Evolutionary conservation across 2,797 vertebrate species (phyloP), one percentile per base, ranked within the genome.

Genomic region (Microctenopoma lineatum): DNA sequence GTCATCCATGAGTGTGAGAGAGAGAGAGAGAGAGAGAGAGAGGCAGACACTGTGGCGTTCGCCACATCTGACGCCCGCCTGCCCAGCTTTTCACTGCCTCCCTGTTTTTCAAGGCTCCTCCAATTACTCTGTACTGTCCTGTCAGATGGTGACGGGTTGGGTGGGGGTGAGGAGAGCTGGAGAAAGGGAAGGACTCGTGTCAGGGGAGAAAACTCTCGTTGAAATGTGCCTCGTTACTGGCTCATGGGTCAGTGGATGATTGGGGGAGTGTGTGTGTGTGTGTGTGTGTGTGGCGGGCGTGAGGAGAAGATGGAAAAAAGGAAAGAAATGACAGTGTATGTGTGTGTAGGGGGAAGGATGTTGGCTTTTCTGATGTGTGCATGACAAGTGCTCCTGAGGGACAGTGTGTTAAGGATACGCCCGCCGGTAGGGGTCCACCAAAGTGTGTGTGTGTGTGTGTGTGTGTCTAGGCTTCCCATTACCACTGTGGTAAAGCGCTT

Each of bases 371-470:
- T 86, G 85, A 87, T 51, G 48, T 70, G 74, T 12, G 29, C 83
- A 88, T 89, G 89, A 90, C 86, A 90, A 86, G 79, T 68, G 52
- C 54, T 75, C 76, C 80, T 8, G 21, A 77, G 86, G 87, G 87
- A 89, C 29, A 38, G 7, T 59, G 80, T 76, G 81, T 84, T 79
- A 81, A 86, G 75, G 81, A 86, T 70, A 81, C 54, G 76, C 75
- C 68, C 87, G 88, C 84, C 79, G 81, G 73, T 50, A 78, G 67
- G 68, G 77, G 67, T 79, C 71, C 80, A 85, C 60, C 46, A 16
- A 65, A 51, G 74, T 71, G 75, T 70, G 78, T 41, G 34, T 5
- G 58, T 70, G 54, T 65, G 52, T 61, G 63, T 59, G 46, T 69
- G 53, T 70, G 77, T 41, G 34, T 86, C 78, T 18, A 55, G 82